Evolutionary conservation across 1,140 invertebrate species (phyloP), one percentile per base, ranked within the genome.

Genomic region (Drosophila triauraria): DNA sequence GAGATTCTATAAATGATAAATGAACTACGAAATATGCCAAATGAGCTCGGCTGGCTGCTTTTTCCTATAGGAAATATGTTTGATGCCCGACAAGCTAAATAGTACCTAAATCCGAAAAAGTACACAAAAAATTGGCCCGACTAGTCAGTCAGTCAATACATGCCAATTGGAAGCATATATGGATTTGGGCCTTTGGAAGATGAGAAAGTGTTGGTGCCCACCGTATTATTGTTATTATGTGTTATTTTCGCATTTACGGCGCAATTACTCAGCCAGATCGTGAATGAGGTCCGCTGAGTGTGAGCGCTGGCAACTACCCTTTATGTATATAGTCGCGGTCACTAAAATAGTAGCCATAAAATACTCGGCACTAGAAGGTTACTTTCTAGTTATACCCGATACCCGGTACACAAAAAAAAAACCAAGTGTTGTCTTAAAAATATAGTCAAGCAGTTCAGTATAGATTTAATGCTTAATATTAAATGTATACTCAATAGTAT

Each of bases 221-320:
- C 9, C 15, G 17, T 40, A 40, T 32, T 40, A 30, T 30, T 30
- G 27, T 30, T 30, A 30, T 30, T 30, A 30, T 30, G 27, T 48
- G 59, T 47, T 68, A 44, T 68, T 53, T 69, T 68, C 38, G 54
- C 70, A 72, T 72, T 74, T 74, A 43, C 70, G 68, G 54, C 70
- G 70, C 59, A 74, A 74, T 74, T 74, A 70, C 68, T 72, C 68
- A 59, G 44, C 43, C 46, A 27, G 44, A 50, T 57, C 38, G 25
- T 70, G 68, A 74, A 60, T 30, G n/a, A 30, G 58, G 13, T 13
- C 43, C 27, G 27, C 9, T 13, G 32, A 3, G 32, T 30, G 6
- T 30, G 53, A 46, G 20, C 47, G 47, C 44, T 51, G 20, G 54
- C 25, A 23, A 15, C n/a, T 25, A 15, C 8, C 6, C 17, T 15